Evolutionary conservation across 2,113 vertebrate species (phyloP), one percentile per base, ranked within the genome.

Genomic region (Vulpes lagopus): DNA sequence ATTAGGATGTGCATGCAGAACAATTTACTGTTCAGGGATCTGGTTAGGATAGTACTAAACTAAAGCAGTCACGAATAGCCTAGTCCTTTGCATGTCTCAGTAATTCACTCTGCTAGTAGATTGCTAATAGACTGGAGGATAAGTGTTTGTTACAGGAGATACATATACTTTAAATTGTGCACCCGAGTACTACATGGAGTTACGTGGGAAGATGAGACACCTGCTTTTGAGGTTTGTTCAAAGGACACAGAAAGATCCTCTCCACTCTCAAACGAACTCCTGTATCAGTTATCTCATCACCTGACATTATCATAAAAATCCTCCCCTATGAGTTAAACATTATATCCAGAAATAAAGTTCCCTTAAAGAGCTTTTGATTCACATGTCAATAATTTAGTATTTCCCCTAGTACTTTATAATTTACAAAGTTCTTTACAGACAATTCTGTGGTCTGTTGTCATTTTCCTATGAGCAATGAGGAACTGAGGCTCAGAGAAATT

Each of bases 1-100:
- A 38, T 96, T 84, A 67, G 27, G 23, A n/a, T 19, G 22, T 93
- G 0, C 91, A 81, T 87, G 30, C 83, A 94, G 96, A 97, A 95
- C 30, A 65, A 64, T 88, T 64, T 81, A 64, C 35, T 57, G 4
- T 88, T 83, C 59, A 57, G 35, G 53, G 27, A 57, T 19, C 9
- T 59, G 20, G 51, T 35, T 67, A 49, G 27, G 16, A 57, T 3
- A 62, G 27, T 64, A 35, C 0, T 78, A 97, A 89, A 51, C n/a
- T 74, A 65, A 86, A 93, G 35, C 8, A 67, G 7, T 49, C 22
- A 19, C 20, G 60, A 38, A 81, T 38, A 59, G 10, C 19, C 11
- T 80, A 65, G 2, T 17, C 9, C 11, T 20, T 32, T 11, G 1
- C 8, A 49, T 17, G 23, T 22, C 22, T 3, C 32, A 67, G 35